phyloP scores from a whole-genome alignment of 2,797 vertebrate species.

The Eulemur coronatus region DNA sequence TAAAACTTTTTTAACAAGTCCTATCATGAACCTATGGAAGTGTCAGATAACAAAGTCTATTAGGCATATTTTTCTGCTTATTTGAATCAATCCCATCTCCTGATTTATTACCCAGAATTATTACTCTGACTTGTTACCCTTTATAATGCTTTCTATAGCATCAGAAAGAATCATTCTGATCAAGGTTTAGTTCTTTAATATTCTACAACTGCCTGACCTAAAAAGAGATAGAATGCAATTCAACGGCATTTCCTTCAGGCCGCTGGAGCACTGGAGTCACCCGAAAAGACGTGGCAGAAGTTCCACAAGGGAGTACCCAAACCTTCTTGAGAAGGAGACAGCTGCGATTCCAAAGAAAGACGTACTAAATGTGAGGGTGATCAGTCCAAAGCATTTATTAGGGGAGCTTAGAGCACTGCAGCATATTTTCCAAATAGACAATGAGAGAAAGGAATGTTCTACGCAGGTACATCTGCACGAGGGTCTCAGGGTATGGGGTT shows the following conservation, averaged over 20 bases:
- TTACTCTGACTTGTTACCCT: background rate
- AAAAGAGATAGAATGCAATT: background rate
- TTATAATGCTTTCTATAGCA: background rate
- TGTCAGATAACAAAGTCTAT: background rate
- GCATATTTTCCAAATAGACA: no score
- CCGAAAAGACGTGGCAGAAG: background rate
- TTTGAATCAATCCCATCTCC: background rate
- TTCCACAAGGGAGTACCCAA: background rate
- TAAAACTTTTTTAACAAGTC: background rate
- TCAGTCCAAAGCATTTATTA: no score
- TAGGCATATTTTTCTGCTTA: background rate
- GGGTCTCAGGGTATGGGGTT: accelerated
- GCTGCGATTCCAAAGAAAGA: background rate
- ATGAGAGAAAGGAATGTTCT: background rate
- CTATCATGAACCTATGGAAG: background rate
- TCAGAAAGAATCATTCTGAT: background rate
- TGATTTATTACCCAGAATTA: background rate
- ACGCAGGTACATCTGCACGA: accelerated
- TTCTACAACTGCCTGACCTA: background rate
- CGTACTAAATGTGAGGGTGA: accelerated
- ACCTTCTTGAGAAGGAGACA: background rate
- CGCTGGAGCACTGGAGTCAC: no score
- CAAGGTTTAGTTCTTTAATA: background rate
- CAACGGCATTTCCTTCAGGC: accelerated
- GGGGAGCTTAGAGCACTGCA: background rate